Evolutionary conservation across 2,113 vertebrate genomes (phyloP), one percentile per base, ranked within the genome.

Genomic region (Labrus mixtus): DNA sequence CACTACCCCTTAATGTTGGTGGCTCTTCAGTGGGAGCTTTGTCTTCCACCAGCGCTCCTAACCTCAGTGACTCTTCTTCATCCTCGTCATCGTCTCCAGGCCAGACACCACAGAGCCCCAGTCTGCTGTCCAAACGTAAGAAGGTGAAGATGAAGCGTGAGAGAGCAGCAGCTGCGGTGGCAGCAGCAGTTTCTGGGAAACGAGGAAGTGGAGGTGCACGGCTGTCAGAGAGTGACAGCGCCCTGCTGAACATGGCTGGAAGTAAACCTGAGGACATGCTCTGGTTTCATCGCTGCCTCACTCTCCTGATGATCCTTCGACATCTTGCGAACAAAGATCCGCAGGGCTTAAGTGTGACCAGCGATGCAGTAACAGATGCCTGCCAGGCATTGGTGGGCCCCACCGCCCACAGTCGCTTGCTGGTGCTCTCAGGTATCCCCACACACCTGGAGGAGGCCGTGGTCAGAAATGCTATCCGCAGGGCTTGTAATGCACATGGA

Each of bases 71-170:
- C 83, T 99, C 98, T 0, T 99, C 98, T 0, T 99, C 97, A 0
- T 99, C 98, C 0, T 99, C 98, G 0, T 98, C 97, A 0, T 99
- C 98, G 0, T 99, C 98, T 11, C 98, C 98, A 0, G 97, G 97
- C 17, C 98, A 99, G 92, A 99, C 97, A 0, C 98, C 97, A 0
- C 98, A 99, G 89, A 99, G 97, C 89, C 98, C 98, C 1, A 99
- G 97, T 83, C 94, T 99, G 76, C 91, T 99, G 8, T 99, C 97
- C 1, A 99, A 99, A 90, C 95, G 98, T 61, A 99, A 99, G 68
- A 99, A 99, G 75, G 98, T 99, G 29, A 99, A 99, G 91, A 97
- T 98, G 95, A 99, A 99, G 93, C 91, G 97, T 2, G 97, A 99
- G n/a, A 96, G 97, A 81, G 94, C 96, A 0, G 93, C 94, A 0